Base-by-base conservation (phyloP, 2,888 invertebrate genomes). In the Spilosoma lubricipeda region DNA sequence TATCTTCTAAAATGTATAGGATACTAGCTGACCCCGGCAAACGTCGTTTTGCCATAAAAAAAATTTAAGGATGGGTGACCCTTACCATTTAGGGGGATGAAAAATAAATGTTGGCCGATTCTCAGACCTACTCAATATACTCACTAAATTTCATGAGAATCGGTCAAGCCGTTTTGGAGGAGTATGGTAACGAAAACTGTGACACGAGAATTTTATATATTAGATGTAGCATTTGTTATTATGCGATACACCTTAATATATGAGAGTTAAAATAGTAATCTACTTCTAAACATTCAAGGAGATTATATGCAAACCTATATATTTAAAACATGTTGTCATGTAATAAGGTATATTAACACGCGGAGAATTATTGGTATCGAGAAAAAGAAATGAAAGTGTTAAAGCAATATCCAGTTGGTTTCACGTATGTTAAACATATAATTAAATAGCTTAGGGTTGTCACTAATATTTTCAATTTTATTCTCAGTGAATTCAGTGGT, bases 311-410 rank as follows among this genome's bases (percentile, higher is more conserved):
- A 59, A 59, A 27, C 2, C n/a, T n/a, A 23, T 52, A 8, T 9
- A 8, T 36, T 0, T n/a, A 52, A 70, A 71, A 27, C 30, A 33
- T 82, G 75, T n/a, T 9, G 59, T 59, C 5, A 82, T 45, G 75
- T 84, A 83, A 83, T 75, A 81, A 70, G 82, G 75, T 82, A 80
- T 75, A 81, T 80, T 74, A 78, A 66, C 42, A 70, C 23, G 52
- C 65, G 66, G 69, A 59, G 68, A 67, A 30, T 48, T 84, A 80
- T 82, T 70, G 75, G 73, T n/a, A 63, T 77, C 33, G 79, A 77
- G 78, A 73, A 85, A 80, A 81, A 39, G 27, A 82, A 82, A 77
- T 71, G 85, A 84, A 84, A 84, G 84, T 83, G 76, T 69, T 33
- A 48, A 33, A 56, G 42, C 66, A 66, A 75, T 69, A 48, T 72